Conservation (phyloP, 2,113 vertebrate species). For the Sphaerodactylus townsendi region DNA sequence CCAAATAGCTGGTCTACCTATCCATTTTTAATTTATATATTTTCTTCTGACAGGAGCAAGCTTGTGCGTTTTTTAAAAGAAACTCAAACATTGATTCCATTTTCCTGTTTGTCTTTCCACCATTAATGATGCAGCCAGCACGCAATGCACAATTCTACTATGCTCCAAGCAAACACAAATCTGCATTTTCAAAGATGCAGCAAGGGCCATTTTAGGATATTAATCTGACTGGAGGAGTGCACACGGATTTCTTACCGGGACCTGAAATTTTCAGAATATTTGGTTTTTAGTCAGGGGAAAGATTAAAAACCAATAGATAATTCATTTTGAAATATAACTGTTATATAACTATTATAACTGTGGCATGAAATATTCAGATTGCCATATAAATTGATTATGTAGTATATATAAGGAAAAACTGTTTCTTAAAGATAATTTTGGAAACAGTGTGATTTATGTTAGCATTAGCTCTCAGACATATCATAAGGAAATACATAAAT, state of each 20-base stretch:
- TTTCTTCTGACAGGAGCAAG: neutral
- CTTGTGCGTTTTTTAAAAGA: neutral
- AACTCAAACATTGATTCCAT: neutral
- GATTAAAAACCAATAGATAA: neutral
- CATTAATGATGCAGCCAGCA: neutral
- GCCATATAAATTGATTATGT: neutral
- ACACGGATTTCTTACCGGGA: neutral
- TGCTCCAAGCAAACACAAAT: constrained; percentile 6
- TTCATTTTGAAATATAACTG: neutral
- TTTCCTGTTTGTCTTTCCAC: neutral
- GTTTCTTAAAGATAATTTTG: neutral
- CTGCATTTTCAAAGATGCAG: neutral
- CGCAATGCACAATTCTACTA: neutral
- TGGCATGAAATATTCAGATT: neutral
- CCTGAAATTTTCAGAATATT: neutral
- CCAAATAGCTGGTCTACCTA: neutral
- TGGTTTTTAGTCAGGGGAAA: neutral
- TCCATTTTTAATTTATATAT: neutral
- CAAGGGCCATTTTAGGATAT: neutral
- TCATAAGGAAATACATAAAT: neutral
- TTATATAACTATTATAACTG: neutral
- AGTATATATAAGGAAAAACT: neutral
- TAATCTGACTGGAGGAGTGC: neutral
- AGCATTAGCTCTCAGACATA: neutral
- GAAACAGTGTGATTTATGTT: neutral